These are phyloP conservation scores for Zygothrica quintamaculata DNA, from an alignment of 2,888 invertebrate genomes.

Conservation along the genomic window DNA sequence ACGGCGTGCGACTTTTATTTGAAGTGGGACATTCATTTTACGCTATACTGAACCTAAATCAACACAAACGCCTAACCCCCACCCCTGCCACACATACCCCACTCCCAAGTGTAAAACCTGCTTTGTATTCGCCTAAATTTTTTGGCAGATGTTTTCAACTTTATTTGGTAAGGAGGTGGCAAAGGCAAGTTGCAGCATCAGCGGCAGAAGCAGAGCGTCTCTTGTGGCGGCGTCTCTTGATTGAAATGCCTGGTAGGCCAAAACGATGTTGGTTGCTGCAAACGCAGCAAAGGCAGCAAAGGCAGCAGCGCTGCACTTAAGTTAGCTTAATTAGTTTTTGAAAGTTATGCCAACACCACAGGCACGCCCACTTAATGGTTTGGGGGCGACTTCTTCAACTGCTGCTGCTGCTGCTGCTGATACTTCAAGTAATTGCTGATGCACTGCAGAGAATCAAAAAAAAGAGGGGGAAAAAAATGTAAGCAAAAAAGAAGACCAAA, in stretches of 20 bases:
- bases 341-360: constrained; percentile 77
- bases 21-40: constrained; percentile 80
- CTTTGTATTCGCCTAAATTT: constrained; percentile 48
- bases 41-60: constrained; percentile 80
- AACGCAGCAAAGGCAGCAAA: constrained; percentile 10
- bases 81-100: not conserved
- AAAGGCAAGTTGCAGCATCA: no score
- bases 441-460: constrained; percentile 25
- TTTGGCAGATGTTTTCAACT: constrained; percentile 52
- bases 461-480: not conserved
- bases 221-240: constrained; percentile 67
- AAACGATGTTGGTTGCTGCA: constrained; percentile 26
- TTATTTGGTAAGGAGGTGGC: constrained; percentile 10
- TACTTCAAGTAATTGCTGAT: constrained; percentile 59
- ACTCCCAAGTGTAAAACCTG: constrained; percentile 4
- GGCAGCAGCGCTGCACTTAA: constrained; percentile 62
- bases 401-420: constrained; percentile 18
- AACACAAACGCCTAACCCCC: constrained; percentile 51
- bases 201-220: constrained; percentile 23
- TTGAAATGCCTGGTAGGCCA: constrained; percentile 76
- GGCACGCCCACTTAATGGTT: constrained; percentile 75
- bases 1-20: constrained; percentile 79
- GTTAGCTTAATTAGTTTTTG: constrained; percentile 83
- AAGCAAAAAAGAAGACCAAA: constrained; percentile 9
- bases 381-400: constrained; percentile 18